A percentile compares a stretch with the other conserved stretches of the same genome.
Evolutionary conservation across 2,113 vertebrate species (phyloP).

Genomic region (Pipra filicauda): DNA sequence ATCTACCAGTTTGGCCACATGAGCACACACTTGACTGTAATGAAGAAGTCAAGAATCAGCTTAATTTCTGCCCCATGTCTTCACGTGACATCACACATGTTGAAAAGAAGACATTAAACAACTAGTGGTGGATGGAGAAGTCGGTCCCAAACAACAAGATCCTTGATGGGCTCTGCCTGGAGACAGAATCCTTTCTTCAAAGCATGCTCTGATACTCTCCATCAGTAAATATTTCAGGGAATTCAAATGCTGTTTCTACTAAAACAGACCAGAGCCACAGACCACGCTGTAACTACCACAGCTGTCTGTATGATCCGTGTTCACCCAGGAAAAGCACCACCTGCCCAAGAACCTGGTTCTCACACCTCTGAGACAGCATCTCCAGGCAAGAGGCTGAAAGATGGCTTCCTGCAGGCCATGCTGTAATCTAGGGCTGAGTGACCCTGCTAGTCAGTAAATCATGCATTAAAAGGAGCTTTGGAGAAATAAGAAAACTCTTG

Average conservation of each 20-base stretch:
- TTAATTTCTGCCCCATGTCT: background rate
- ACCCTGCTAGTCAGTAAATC: background rate
- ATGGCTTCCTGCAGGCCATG: background rate
- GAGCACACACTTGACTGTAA: background rate
- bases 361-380: background rate
- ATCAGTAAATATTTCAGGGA: background rate
- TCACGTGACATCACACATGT: background rate
- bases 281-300: background rate
- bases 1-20: background rate
- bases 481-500: background rate
- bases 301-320: rapidly evolving
- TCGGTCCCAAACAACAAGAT: background rate
- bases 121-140: background rate
- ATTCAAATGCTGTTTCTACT: background rate
- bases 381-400: background rate
- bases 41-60: background rate
- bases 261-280: background rate
- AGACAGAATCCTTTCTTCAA: background rate
- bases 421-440: background rate
- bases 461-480: background rate
- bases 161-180: background rate
- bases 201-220: background rate
- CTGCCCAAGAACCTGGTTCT: background rate
- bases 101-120: background rate
- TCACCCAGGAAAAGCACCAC: background rate